A percentile compares a stretch with the other conserved stretches of the same genome.
Conservation (phyloP, 2,888 invertebrate genomes). For the Branchellion lobata region DNA sequence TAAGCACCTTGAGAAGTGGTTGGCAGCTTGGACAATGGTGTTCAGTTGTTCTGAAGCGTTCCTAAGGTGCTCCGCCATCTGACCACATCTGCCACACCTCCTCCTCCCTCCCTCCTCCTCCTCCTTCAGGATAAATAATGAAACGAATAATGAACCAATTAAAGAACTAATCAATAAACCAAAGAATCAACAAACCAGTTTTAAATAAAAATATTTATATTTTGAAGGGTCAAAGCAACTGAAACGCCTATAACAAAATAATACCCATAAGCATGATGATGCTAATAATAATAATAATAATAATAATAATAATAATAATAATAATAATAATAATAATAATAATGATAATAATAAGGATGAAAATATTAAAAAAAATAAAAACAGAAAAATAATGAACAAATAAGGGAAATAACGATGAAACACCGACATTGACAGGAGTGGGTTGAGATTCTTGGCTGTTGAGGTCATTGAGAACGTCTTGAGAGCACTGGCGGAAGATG, state of each 20-base stretch:
- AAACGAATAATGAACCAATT: no score
- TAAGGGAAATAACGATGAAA: neutral
- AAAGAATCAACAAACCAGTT: no score
- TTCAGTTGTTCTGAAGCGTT: conserved; percentile 8
- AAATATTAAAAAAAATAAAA: neutral
- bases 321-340: neutral
- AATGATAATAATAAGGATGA: neutral
- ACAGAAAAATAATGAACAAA: neutral
- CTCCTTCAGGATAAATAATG: no score
- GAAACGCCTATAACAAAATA: no score
- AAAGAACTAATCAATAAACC: no score
- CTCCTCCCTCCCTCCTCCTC: neutral
- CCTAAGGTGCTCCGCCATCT: neutral
- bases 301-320: neutral
- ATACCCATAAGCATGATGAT: neutral
- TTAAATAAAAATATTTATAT: no score
- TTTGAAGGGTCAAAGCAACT: no score
- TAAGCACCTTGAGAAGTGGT: conserved; percentile 1
- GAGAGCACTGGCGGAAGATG: no score
- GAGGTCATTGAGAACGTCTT: no score
- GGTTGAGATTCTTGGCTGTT: no score
- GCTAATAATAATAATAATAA: neutral
- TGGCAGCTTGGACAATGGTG: conserved; percentile 7
- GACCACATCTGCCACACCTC: neutral
- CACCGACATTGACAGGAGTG: no score